These are phyloP conservation scores for Ahaetulla prasina DNA, from an alignment of 2,113 vertebrate species.

Conservation along the genomic window DNA sequence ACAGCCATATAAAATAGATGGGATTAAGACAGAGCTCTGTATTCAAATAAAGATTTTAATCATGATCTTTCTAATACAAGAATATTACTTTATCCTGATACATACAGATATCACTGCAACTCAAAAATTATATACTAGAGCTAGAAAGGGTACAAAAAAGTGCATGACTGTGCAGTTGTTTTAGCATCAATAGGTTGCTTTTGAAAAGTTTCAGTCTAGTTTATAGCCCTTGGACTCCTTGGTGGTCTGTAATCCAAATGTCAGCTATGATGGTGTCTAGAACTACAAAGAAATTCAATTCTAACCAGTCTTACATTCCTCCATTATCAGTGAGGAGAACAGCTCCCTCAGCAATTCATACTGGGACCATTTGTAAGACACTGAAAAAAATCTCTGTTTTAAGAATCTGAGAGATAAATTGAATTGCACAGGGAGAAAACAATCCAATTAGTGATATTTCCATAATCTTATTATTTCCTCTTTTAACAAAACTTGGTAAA, in stretches of 20 bases:
- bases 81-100: not conserved
- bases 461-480: not conserved
- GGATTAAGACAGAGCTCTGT: not conserved
- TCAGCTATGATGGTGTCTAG: not conserved
- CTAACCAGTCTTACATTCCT: not conserved
- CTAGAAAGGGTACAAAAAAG: not conserved
- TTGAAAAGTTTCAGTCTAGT: not conserved
- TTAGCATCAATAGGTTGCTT: not conserved
- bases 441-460: not conserved
- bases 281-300: not conserved
- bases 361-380: not conserved
- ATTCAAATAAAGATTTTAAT: not conserved
- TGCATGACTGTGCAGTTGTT: not conserved
- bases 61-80: not conserved
- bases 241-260: not conserved
- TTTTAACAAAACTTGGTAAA: not conserved
- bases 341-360: not conserved
- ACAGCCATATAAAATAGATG: not conserved
- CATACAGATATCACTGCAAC: not conserved
- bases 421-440: not conserved
- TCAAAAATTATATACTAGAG: not conserved
- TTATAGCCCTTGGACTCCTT: not conserved
- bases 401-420: not conserved
- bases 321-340: not conserved
- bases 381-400: not conserved